These are phyloP conservation scores for Acropora yongei DNA, from an alignment of 64 coral and sea anemone genomes.

Conservation along the genomic window DNA sequence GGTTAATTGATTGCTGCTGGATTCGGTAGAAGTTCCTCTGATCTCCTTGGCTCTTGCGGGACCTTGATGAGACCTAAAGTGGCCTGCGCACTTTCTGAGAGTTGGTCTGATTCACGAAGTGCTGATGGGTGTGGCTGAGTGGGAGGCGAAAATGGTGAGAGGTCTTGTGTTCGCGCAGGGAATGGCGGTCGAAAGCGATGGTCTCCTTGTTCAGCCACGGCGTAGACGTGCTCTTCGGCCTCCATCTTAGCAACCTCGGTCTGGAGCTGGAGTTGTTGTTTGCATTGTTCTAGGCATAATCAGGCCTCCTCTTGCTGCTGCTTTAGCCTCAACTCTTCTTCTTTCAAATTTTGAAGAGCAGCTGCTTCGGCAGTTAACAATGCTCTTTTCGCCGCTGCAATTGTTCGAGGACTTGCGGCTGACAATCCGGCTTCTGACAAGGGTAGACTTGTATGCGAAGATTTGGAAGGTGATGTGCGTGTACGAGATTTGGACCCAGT, in stretches of 20 bases:
- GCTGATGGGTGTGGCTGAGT: not conserved
- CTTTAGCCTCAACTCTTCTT: slow-evolving; percentile 9
- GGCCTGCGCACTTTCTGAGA: not conserved
- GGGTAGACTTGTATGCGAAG: not conserved
- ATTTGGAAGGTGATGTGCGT: not conserved
- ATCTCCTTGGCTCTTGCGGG: not conserved
- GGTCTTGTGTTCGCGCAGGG: not conserved
- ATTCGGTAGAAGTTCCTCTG: not conserved
- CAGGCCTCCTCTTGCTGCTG: slow-evolving; percentile 4
- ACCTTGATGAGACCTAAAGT: not conserved
- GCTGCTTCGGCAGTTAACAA: slow-evolving; percentile 12
- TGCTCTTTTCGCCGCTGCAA: not conserved
- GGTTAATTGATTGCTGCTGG: slow-evolving; percentile 6
- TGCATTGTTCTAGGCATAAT: slow-evolving; percentile 22
- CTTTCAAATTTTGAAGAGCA: not conserved
- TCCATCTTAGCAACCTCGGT: slow-evolving; percentile 24
- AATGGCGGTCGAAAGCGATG: not conserved
- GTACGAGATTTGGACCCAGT: not conserved
- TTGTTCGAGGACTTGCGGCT: not conserved
- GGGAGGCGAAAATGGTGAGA: not conserved
- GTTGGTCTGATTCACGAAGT: not conserved
- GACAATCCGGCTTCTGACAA: not conserved
- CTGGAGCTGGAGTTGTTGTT: slow-evolving; percentile 24
- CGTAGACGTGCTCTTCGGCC: slow-evolving; percentile 10
- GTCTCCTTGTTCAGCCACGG: slow-evolving; percentile 1